phyloP scores from a whole-genome alignment of 1,140 invertebrate species.

The Halotydeus destructor region DNA sequence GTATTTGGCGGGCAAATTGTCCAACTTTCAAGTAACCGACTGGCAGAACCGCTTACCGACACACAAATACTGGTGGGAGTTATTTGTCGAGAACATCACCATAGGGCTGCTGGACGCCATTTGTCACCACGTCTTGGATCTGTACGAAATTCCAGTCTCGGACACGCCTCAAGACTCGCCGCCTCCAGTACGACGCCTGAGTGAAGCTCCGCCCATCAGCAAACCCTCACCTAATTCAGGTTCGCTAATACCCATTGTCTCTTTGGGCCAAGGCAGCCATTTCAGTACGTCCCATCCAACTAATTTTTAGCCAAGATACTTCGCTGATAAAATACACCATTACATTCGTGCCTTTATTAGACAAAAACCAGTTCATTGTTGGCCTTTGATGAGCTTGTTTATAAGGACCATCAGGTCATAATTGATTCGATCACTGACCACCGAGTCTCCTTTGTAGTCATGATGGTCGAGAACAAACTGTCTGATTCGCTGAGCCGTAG shows the following conservation, averaged over 20 bases:
- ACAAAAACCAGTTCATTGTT: no score
- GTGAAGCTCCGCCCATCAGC: no score
- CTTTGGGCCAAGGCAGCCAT: no score
- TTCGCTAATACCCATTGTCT: no score
- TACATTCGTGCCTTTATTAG: no score
- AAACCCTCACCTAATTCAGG: no score
- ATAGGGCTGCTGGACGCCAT: slow-evolving; percentile 90
- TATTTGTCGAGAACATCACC: slow-evolving; percentile 86
- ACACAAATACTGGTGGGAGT: slow-evolving; percentile 90
- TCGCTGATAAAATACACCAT: no score
- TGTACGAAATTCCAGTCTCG: slow-evolving; percentile 32
- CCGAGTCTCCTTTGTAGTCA: slow-evolving; percentile 68
- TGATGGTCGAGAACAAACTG: slow-evolving; percentile 67
- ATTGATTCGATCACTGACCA: slow-evolving; percentile 65
- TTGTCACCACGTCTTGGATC: slow-evolving; percentile 83
- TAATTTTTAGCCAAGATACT: no score
- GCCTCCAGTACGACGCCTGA: slow-evolving; percentile 10
- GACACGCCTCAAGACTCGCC: slow-evolving; percentile 17
- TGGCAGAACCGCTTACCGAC: slow-evolving; percentile 59
- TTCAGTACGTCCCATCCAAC: no score
- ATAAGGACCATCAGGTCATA: no score
- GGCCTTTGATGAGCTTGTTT: no score
- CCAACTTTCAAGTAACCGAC: slow-evolving; percentile 81
- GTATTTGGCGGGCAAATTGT: slow-evolving; percentile 85
- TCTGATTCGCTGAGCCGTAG: not conserved